A percentile compares a stretch with the other conserved stretches of the same genome.
Evolutionary conservation across 2,113 vertebrate species (phyloP).

Genomic region (Percina caprodes): DNA sequence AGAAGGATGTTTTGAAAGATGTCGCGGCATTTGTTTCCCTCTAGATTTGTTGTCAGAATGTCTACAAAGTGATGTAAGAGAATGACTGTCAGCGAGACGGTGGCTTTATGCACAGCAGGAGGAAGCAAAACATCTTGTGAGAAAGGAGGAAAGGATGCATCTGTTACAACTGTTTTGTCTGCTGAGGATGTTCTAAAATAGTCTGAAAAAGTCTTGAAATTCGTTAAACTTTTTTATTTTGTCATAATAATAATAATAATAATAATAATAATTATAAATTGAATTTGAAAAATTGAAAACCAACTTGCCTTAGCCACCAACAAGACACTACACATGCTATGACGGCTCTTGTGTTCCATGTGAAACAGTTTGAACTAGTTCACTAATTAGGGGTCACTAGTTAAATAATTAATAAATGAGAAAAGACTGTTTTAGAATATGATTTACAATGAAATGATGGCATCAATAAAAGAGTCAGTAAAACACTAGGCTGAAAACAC

Average conservation of each 20-base stretch:
- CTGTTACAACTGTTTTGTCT: neutral
- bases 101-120: constrained; percentile 11
- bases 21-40: neutral
- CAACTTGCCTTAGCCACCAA: no score
- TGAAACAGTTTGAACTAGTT: no score
- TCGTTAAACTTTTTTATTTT: no score
- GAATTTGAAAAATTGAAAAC: no score
- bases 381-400: no score
- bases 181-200: constrained; percentile 1
- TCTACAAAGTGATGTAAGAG: constrained; percentile 30
- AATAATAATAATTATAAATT: neutral
- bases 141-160: constrained; percentile 1
- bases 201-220: neutral
- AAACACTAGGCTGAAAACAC: no score
- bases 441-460: no score
- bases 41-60: neutral
- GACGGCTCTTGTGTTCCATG: no score
- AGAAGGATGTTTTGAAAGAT: constrained; percentile 4
- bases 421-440: no score
- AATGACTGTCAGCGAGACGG: neutral
- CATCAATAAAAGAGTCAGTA: neutral
- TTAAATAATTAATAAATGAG: no score
- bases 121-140: constrained; percentile 8
- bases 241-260: neutral
- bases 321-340: no score